Percentiles rank a stretch among this genome's conserved stretches.
phyloP scores from a whole-genome alignment of 2,113 vertebrate genomes.

The Eleginops maclovinus region DNA sequence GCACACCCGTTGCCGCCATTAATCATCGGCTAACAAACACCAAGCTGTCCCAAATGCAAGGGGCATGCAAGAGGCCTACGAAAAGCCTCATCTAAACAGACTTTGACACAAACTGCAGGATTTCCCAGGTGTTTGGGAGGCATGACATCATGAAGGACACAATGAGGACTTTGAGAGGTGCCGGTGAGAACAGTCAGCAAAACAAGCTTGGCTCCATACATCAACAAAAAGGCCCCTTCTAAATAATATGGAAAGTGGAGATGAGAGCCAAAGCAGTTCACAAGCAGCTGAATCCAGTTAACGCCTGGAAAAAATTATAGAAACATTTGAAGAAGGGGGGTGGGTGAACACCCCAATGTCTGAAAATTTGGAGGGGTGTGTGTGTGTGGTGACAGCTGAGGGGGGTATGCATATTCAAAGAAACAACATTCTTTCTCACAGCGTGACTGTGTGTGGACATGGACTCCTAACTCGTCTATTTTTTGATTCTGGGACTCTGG shows the following conservation, averaged over 20 bases:
- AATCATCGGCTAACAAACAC: constrained; percentile 66
- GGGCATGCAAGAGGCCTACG: constrained; percentile 26
- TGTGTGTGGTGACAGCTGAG: constrained; percentile 62
- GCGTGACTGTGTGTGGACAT: constrained; percentile 52
- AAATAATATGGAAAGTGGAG: constrained; percentile 77
- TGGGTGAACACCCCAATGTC: constrained; percentile 37
- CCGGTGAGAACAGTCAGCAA: constrained; percentile 62
- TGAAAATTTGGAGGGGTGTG: constrained; percentile 60
- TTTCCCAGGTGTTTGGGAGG: constrained; percentile 82
- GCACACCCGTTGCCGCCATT: constrained; percentile 53
- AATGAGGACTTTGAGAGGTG: constrained; percentile 86
- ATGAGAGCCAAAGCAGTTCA: constrained; percentile 82
- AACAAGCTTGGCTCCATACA: constrained; percentile 63
- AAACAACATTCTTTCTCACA: constrained; percentile 69
- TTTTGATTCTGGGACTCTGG: constrained; percentile 46
- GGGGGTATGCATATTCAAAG: constrained; percentile 62
- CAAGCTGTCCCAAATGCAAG: constrained; percentile 35
- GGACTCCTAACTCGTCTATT: constrained; percentile 38
- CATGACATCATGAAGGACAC: constrained; percentile 88
- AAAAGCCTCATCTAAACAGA: constrained; percentile 63
- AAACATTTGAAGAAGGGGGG: constrained; percentile 50
- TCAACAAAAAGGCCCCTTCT: constrained; percentile 72
- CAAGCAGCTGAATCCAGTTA: constrained; percentile 83
- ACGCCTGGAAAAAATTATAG: constrained; percentile 85
- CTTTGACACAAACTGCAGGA: constrained; percentile 63